Conservation (phyloP, 2,113 vertebrate species). For the Gallinago media region DNA sequence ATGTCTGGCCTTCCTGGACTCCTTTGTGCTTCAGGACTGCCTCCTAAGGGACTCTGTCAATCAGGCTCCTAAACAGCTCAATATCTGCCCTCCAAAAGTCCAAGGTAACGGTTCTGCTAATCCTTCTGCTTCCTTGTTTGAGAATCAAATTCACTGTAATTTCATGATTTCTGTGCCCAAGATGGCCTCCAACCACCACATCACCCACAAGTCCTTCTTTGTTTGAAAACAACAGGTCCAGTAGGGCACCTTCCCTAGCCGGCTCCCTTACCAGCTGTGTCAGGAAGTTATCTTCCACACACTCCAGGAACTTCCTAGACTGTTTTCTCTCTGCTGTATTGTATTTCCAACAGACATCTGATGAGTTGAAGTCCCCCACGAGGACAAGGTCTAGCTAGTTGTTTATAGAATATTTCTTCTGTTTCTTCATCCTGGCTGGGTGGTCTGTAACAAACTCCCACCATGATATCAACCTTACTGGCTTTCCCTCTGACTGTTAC, state of each 20-base stretch:
- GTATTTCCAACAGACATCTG: background rate
- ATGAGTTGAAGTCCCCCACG: background rate
- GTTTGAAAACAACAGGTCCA: background rate
- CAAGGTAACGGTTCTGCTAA: background rate
- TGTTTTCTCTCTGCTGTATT: background rate
- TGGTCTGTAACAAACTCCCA: background rate
- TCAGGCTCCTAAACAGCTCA: background rate
- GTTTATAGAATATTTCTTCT: background rate
- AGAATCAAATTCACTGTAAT: background rate
- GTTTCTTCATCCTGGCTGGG: background rate
- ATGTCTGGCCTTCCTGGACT: background rate
- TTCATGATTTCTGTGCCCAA: background rate
- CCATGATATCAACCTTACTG: background rate
- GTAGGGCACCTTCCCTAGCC: background rate
- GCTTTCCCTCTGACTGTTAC: background rate
- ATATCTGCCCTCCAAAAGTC: background rate
- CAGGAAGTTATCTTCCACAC: background rate
- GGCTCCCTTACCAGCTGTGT: background rate
- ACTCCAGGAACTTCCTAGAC: background rate
- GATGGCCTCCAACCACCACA: background rate
- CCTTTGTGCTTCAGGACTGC: background rate
- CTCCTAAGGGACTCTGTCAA: background rate
- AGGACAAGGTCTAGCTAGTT: background rate
- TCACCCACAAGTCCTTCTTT: background rate
- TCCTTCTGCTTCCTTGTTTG: background rate